Evolutionary conservation across 2,888 invertebrate genomes (phyloP).

Genomic region (Drosophila longiperda): DNA sequence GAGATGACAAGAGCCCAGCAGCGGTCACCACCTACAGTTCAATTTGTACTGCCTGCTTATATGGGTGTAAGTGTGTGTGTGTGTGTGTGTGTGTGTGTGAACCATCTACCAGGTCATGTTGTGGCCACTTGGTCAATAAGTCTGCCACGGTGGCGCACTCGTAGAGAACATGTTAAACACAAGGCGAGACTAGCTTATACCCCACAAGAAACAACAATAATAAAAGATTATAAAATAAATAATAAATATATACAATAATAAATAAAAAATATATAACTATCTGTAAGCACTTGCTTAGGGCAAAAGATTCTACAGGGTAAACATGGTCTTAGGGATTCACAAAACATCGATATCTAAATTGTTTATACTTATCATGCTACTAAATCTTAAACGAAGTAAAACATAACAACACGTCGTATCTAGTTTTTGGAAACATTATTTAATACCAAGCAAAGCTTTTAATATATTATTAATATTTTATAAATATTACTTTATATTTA

Average conservation of each 20-base stretch:
- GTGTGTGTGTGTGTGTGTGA: conserved; percentile 5
- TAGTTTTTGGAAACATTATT: background rate
- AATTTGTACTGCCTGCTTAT: conserved; percentile 72
- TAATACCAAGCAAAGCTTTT: background rate
- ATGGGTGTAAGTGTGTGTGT: conserved; percentile 10
- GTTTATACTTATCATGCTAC: background rate
- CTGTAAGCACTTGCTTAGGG: background rate
- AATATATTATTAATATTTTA: background rate
- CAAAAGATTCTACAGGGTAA: background rate
- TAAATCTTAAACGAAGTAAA: background rate
- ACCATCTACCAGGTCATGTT: conserved; percentile 60
- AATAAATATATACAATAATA: background rate
- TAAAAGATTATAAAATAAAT: background rate
- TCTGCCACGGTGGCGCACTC: conserved; percentile 49
- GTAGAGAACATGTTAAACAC: conserved; percentile 10
- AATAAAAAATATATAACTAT: background rate
- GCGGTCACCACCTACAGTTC: conserved; percentile 81
- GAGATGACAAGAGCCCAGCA: conserved; percentile 83
- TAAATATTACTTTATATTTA: background rate
- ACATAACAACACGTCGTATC: background rate
- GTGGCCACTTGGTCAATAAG: conserved; percentile 69
- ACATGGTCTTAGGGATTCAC: background rate
- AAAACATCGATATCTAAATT: background rate
- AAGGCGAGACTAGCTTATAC: conserved; percentile 23
- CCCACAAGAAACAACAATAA: background rate